phyloP scores from a whole-genome alignment of 2,797 vertebrate genomes.

The Botia almorhae region DNA sequence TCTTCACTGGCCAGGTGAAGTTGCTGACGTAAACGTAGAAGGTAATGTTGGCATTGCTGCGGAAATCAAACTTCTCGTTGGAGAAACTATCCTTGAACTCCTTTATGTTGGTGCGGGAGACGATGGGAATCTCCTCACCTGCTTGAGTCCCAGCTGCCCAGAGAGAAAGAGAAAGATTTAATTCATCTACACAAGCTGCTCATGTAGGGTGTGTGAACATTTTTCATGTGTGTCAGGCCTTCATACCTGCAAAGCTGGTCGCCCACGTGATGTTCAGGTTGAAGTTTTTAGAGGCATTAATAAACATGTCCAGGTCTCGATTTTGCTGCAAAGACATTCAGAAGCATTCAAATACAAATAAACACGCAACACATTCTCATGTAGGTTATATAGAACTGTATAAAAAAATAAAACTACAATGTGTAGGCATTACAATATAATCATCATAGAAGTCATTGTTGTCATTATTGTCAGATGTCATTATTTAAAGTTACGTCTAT shows the following conservation, averaged over 20 bases:
- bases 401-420: no score
- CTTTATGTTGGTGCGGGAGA: slow-evolving; percentile 93
- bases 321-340: slow-evolving; percentile 82
- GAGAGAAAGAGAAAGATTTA: background rate
- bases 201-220: background rate
- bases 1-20: slow-evolving; percentile 99
- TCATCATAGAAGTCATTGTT: no score
- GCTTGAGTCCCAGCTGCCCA: slow-evolving; percentile 90
- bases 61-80: slow-evolving; percentile 98
- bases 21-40: slow-evolving; percentile 99
- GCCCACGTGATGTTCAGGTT: slow-evolving; percentile 99
- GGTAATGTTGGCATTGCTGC: slow-evolving; percentile 96
- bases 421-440: no score
- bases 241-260: slow-evolving; percentile 90
- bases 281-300: slow-evolving; percentile 99
- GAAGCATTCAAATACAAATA: background rate
- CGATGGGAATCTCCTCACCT: slow-evolving; percentile 92
- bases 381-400: no score
- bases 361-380: no score
- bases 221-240: background rate
- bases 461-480: no score
- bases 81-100: slow-evolving; percentile 98
- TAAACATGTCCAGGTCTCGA: slow-evolving; percentile 97
- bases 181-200: background rate
- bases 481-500: no score